Evolutionary conservation across 2,888 invertebrate species (phyloP).

Genomic region (Sarcophaga rosellei): DNA sequence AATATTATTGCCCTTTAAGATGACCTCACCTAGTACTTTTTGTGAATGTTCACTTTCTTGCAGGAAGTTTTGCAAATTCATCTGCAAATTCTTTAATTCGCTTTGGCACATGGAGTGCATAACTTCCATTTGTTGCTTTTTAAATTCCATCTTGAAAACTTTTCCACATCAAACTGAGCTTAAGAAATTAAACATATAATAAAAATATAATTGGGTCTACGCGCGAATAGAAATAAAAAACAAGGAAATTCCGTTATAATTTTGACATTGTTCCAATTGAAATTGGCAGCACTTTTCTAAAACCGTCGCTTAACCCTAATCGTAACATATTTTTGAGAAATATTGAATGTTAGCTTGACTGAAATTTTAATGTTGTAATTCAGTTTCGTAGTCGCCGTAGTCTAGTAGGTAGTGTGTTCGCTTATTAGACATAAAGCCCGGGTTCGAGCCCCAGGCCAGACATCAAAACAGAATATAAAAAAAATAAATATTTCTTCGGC

Average conservation of each 20-base stretch:
- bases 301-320: not conserved
- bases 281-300: not conserved
- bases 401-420: too few species aligned
- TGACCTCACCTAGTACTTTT: constrained; percentile 27
- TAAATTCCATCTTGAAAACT: constrained; percentile 23
- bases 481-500: too few species aligned
- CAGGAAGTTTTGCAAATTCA: constrained; percentile 59
- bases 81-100: constrained; percentile 62
- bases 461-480: too few species aligned
- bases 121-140: constrained; percentile 56
- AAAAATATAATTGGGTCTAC: too few species aligned
- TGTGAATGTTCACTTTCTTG: constrained; percentile 55
- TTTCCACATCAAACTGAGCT: not conserved
- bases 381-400: too few species aligned
- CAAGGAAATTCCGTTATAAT: not conserved
- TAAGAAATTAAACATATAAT: too few species aligned
- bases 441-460: too few species aligned
- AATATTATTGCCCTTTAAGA: constrained; percentile 28
- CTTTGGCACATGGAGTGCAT: constrained; percentile 67
- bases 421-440: too few species aligned
- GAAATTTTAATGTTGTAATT: too few species aligned
- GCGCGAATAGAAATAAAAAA: not conserved
- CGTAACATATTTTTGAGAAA: not conserved
- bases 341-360: too few species aligned
- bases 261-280: not conserved